These are phyloP conservation scores for Eonycteris spelaea DNA, from an alignment of 2,113 vertebrate genomes.

Conservation along the genomic window DNA sequence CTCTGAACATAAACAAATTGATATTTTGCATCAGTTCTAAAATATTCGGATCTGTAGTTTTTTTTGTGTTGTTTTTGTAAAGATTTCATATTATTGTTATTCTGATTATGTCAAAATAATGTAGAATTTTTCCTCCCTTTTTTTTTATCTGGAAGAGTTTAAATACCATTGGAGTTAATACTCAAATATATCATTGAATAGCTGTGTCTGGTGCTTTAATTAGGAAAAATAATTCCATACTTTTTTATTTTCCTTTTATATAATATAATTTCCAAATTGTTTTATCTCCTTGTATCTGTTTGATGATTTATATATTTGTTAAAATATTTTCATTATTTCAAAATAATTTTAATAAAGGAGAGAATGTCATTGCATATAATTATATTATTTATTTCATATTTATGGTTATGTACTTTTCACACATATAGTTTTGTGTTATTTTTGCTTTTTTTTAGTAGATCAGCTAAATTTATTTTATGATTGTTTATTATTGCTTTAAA, in stretches of 20 bases:
- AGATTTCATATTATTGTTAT: background rate
- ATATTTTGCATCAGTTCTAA: background rate
- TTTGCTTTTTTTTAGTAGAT: background rate
- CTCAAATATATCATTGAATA: background rate
- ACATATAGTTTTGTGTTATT: background rate
- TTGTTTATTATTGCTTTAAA: background rate
- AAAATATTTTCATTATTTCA: background rate
- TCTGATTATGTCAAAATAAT: background rate
- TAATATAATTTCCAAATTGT: background rate
- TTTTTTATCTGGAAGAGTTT: background rate
- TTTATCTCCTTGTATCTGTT: background rate
- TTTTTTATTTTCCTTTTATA: background rate
- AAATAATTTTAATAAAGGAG: background rate
- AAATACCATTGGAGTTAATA: background rate
- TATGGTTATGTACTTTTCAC: background rate
- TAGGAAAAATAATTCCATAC: background rate
- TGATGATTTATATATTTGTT: background rate
- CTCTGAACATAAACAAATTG: background rate
- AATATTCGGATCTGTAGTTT: background rate
- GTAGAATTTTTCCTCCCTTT: background rate
- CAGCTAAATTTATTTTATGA: background rate
- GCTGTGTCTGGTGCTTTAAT: background rate
- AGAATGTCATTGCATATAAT: background rate
- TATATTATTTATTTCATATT: background rate
- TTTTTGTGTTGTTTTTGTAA: background rate